Percentiles rank a stretch among this genome's conserved stretches.
phyloP scores from a whole-genome alignment of 2,797 vertebrate genomes.

The Rhinatrema bivittatum region DNA sequence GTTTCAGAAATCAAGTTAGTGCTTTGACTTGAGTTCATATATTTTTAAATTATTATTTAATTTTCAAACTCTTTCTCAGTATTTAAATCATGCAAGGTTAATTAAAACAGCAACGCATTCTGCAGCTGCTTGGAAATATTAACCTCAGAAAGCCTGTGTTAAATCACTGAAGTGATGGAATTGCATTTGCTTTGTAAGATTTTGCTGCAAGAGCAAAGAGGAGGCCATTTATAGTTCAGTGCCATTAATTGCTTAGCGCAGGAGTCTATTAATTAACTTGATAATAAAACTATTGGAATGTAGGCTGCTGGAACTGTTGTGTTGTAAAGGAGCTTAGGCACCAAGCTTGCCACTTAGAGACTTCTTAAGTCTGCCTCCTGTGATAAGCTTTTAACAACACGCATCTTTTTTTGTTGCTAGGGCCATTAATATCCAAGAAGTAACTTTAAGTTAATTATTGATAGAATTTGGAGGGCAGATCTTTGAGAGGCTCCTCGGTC shows the following conservation, averaged over 20 bases:
- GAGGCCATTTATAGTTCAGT: conserved; percentile 69
- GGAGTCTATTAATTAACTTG: conserved; percentile 75
- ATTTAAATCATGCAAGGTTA: conserved; percentile 76
- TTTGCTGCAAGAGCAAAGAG: conserved; percentile 50
- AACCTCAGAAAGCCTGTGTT: conserved; percentile 42
- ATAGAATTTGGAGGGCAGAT: conserved; percentile 8
- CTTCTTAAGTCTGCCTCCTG: neutral
- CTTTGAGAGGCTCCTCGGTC: conserved; percentile 3
- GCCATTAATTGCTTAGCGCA: conserved; percentile 77
- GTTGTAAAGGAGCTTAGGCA: conserved; percentile 25
- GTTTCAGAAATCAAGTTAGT: neutral
- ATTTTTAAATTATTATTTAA: conserved; percentile 17
- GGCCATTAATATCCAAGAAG: conserved; percentile 15
- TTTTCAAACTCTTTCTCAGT: conserved; percentile 34
- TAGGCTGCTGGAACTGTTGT: conserved; percentile 33
- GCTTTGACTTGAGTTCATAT: conserved; percentile 7
- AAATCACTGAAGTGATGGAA: conserved; percentile 47
- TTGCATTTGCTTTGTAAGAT: conserved; percentile 48
- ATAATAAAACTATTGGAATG: conserved; percentile 66
- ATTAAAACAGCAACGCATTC: conserved; percentile 72
- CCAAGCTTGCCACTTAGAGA: conserved; percentile 4
- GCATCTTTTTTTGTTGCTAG: conserved; percentile 6
- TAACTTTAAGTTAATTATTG: neutral
- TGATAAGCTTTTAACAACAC: neutral
- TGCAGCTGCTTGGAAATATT: conserved; percentile 58